These are phyloP conservation scores for Hyposoter didymator DNA, from an alignment of 2,888 invertebrate species.

Conservation along the genomic window DNA sequence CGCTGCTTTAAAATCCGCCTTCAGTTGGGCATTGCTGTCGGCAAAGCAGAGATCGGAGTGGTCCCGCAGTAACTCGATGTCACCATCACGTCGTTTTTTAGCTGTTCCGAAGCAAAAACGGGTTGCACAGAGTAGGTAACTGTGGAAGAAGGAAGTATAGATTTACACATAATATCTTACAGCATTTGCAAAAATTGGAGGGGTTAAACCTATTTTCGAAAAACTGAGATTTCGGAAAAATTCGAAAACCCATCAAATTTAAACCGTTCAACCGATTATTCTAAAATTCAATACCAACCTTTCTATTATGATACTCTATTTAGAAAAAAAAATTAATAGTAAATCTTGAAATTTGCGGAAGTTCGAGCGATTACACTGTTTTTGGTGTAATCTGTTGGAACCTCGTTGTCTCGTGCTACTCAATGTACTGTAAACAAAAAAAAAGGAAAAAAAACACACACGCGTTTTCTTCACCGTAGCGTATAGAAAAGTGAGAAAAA, in stretches of 20 bases:
- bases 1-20: no score
- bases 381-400: not conserved
- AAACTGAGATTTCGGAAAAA: no score
- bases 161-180: no score
- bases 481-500: slow-evolving; percentile 57
- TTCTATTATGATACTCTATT: no score
- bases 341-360: no score
- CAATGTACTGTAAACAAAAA: slow-evolving; percentile 55
- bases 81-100: slow-evolving; percentile 5
- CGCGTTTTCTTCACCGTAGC: slow-evolving; percentile 59
- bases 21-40: not conserved
- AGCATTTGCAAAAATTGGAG: no score
- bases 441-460: slow-evolving; percentile 21
- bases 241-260: no score
- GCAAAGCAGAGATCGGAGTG: slow-evolving; percentile 5
- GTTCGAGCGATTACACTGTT: no score
- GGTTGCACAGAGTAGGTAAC: slow-evolving; percentile 13
- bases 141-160: not conserved
- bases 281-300: no score
- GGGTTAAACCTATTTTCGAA: no score
- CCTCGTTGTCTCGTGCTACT: slow-evolving; percentile 65
- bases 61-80: not conserved
- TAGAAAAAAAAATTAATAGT: no score
- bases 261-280: no score
- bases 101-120: slow-evolving; percentile 14